phyloP scores from a whole-genome alignment of 2,797 vertebrate species.

The Ctenochaetus hawaiiensis region DNA sequence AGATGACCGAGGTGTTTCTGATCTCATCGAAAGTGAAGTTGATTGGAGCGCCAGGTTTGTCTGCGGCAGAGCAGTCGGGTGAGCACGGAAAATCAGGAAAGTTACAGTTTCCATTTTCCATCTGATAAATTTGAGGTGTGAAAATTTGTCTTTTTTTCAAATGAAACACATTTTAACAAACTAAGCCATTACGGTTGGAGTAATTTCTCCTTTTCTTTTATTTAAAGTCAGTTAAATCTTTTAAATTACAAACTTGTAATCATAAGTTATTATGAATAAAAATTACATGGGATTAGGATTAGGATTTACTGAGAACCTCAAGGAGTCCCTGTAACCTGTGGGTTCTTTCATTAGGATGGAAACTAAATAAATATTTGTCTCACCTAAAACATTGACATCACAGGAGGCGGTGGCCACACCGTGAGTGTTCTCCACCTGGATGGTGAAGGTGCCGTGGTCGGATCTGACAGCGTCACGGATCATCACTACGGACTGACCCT shows the following conservation, averaged over 20 bases:
- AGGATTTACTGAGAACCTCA: not conserved
- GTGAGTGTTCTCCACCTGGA: constrained; percentile 94
- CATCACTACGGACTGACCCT: constrained; percentile 88
- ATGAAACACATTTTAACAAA: not conserved
- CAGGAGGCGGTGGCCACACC: constrained; percentile 92
- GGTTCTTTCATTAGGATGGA: not conserved
- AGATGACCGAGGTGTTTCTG: constrained; percentile 91
- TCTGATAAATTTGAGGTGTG: not conserved
- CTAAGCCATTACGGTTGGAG: not conserved
- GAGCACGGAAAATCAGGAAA: not conserved
- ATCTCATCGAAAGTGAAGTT: constrained; percentile 94
- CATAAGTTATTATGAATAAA: no score
- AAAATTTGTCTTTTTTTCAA: not conserved
- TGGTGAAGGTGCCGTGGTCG: constrained; percentile 92
- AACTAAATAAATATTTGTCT: constrained; percentile 29
- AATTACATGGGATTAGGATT: no score
- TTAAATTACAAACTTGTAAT: not conserved
- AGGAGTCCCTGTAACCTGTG: not conserved
- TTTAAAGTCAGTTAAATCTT: not conserved
- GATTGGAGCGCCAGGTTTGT: constrained; percentile 91
- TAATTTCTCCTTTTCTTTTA: no score
- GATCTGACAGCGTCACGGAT: constrained; percentile 91
- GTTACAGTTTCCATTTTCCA: not conserved
- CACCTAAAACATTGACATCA: constrained; percentile 93
- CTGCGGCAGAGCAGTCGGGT: constrained; percentile 74